Evolutionary conservation across 2,797 vertebrate species (phyloP), one percentile per base, ranked within the genome.

Genomic region (Pantherophis alleghaniensis): DNA sequence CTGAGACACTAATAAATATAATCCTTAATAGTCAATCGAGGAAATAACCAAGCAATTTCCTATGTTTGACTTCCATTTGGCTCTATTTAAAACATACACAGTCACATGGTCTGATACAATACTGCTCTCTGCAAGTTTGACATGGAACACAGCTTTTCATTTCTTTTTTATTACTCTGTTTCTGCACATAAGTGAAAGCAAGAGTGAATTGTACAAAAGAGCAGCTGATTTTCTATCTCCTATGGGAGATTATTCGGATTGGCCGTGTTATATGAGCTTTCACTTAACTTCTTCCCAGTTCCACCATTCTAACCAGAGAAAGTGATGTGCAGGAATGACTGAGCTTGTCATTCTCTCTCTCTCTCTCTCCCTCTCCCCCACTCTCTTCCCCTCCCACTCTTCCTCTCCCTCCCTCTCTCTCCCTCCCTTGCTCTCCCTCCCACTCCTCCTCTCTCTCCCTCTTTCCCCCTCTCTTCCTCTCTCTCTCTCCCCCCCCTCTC

Each of bases 21-120:
- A 91, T 61, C 55, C 42, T 79, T 93, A 88, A 69, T 93, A 69
- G 13, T 91, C 59, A 87, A 53, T 88, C 13, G 1, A 91, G 90
- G 90, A 93, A 93, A 93, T 87, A 93, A 93, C 61, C 61, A 87
- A 56, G 89, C 92, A 88, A 93, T 93, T 93, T 13, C 91, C 94
- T 79, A 87, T 56, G 87, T 69, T 86, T 89, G 60, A 61, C 24
- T 56, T 63, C 7, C 55, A 53, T 88, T 60, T 87, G 88, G 63
- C 56, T 91, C 61, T 55, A 79, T 93, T 69, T n/a, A 14, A 42
- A 87, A 63, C 57, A 60, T 26, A 32, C 18, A 32, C 22, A 56
- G 66, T 53, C 51, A 87, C 22, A 2, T 22, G 47, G 87, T n/a
- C 63, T 91, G 63, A 59, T n/a, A 79, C 7, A 37, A 37, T 20